phyloP scores from a whole-genome alignment of 2,113 vertebrate species.

The Sylvilagus bachmani region DNA sequence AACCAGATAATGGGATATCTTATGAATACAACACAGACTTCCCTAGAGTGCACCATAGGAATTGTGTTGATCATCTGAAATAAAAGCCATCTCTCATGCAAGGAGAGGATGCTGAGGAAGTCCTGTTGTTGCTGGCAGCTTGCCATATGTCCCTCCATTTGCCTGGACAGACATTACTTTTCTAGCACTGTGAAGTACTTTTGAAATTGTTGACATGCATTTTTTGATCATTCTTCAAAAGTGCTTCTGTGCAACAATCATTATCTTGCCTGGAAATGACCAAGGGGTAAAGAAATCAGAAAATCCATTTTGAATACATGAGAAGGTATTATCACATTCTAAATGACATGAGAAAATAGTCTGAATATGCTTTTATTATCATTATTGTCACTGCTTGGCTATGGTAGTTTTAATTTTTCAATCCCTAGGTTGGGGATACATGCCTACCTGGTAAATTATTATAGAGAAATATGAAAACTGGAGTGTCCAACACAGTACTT shows the following conservation, averaged over 20 bases:
- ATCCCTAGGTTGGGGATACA: background rate
- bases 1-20: slow-evolving; percentile 85
- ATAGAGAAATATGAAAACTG: background rate
- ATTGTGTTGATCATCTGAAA: slow-evolving; percentile 82
- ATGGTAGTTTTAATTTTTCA: slow-evolving; percentile 1
- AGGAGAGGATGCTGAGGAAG: slow-evolving; percentile 75
- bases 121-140: slow-evolving; percentile 70
- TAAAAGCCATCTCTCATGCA: slow-evolving; percentile 75
- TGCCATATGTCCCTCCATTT: slow-evolving; percentile 76
- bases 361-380: slow-evolving; percentile 35
- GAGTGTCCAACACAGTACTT: background rate
- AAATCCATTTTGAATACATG: slow-evolving; percentile 41
- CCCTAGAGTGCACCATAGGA: slow-evolving; percentile 76
- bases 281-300: slow-evolving; percentile 50
- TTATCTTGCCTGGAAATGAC: slow-evolving; percentile 60
- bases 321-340: slow-evolving; percentile 26
- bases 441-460: background rate
- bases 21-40: slow-evolving; percentile 84
- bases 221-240: slow-evolving; percentile 72
- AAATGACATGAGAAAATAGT: slow-evolving; percentile 47
- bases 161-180: slow-evolving; percentile 81
- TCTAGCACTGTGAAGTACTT: slow-evolving; percentile 76
- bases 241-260: slow-evolving; percentile 47
- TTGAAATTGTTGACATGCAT: slow-evolving; percentile 77
- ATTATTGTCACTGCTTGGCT: background rate